Base-by-base conservation (phyloP, 2,888 invertebrate species). In the Silvanus unidentatus region DNA sequence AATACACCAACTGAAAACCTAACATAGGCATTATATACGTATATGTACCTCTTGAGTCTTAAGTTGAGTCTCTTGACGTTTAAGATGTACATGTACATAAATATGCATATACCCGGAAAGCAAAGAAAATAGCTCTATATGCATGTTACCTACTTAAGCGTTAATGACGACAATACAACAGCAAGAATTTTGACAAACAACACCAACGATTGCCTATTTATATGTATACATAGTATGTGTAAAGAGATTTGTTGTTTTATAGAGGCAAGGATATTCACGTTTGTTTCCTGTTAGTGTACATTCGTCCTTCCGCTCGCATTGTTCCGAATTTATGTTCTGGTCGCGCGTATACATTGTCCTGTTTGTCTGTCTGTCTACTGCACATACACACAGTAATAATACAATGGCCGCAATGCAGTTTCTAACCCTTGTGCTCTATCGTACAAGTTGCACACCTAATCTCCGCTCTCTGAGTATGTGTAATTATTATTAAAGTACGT, bases 301-400 rank as follows among this genome's bases (percentile, higher is more conserved):
- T 62, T 63, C 59, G 59, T 64, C 60, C 66, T 66, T 66, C 66
- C 68, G 64, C 63, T 62, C 60, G 62, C 63, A 68, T 68, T 68
- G 69, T 68, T 58, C 65, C 54, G 60, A 61, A 69, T 69, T 69
- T 69, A 69, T 69, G 67, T 65, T 60, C 66, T 64, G 64, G 62
- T 54, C 62, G 60, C 49, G 50, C 60, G 65, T 58, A 22, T 32
- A 62, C 63, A 67, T 66, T 68, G 66, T 66, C 65, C 65, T 64
- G 64, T 55, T 58, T 56, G 52, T 53, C 62, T 64, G 64, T 65
- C 62, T 66, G 66, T 65, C 65, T 59, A 60, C 57, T 59, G 59
- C 59, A 62, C 59, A 65, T 55, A 67, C n/a, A n/a, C n/a, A n/a
- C n/a, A n/a, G n/a, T n/a, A n/a, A n/a, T n/a, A n/a, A n/a, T n/a